These are phyloP conservation scores for Brachyhypopomus gauderio DNA, from an alignment of 2,113 vertebrate genomes.

Conservation along the genomic window DNA sequence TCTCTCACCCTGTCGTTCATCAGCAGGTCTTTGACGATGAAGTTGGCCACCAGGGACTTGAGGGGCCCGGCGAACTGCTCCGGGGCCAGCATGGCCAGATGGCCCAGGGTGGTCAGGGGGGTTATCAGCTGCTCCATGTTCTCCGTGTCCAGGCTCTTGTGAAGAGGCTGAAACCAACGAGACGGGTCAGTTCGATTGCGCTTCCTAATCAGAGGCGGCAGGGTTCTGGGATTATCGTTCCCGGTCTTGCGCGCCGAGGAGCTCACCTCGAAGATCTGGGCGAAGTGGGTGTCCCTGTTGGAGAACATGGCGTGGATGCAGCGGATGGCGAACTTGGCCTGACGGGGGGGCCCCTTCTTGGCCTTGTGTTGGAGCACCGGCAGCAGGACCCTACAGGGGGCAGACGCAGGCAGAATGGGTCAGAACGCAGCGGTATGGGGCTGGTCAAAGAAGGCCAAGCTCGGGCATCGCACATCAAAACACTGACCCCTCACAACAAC, in stretches of 20 bases:
- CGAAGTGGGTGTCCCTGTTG: slow-evolving; percentile 97
- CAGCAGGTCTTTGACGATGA: slow-evolving; percentile 96
- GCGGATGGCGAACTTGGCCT: slow-evolving; percentile 97
- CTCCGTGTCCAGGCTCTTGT: slow-evolving; percentile 92
- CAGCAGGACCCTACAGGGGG: slow-evolving; percentile 84
- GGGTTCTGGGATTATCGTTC: too few relatives aligned
- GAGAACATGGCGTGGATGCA: slow-evolving; percentile 98
- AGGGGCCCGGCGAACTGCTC: slow-evolving; percentile 95
- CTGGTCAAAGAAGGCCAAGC: not conserved
- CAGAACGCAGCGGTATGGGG: not conserved
- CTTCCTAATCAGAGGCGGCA: too few relatives aligned
- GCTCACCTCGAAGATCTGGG: slow-evolving; percentile 97
- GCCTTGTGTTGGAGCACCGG: slow-evolving; percentile 97
- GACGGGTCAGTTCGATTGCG: slow-evolving; percentile 28
- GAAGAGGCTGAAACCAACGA: slow-evolving; percentile 81
- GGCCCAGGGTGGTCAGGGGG: slow-evolving; percentile 91
- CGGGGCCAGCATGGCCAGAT: slow-evolving; percentile 93
- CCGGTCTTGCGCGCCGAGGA: too few relatives aligned
- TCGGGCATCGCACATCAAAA: too few relatives aligned
- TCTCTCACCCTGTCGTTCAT: slow-evolving; percentile 90
- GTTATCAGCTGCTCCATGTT: slow-evolving; percentile 97
- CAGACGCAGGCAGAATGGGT: slow-evolving; percentile 29
- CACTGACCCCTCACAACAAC: too few relatives aligned
- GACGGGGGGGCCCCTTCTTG: slow-evolving; percentile 92
- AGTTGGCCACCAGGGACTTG: slow-evolving; percentile 95